phyloP scores from a whole-genome alignment of 2,113 vertebrate species.

The Aspiorhynchus laticeps region DNA sequence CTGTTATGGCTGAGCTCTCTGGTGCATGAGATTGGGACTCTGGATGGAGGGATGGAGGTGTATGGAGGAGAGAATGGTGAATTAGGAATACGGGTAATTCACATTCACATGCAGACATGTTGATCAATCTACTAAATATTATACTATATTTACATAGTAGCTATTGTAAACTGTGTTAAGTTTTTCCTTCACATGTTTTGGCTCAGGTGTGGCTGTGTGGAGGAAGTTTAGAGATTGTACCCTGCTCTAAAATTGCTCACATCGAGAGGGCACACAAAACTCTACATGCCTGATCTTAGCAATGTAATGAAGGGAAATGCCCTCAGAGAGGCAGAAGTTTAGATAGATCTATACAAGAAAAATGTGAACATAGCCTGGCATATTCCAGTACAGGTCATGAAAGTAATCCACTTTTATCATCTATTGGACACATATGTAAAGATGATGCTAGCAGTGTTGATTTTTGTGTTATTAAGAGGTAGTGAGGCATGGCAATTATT shows the following conservation, averaged over 20 bases:
- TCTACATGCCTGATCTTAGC: conserved; percentile 33
- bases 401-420: background rate
- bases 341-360: too few species aligned
- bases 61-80: conserved; percentile 95
- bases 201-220: conserved; percentile 82
- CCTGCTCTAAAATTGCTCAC: too few species aligned
- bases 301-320: conserved; percentile 70
- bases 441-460: background rate
- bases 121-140: background rate
- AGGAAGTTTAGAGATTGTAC: conserved; percentile 63
- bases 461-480: background rate
- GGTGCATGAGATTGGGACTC: conserved; percentile 66
- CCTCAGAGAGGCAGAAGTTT: conserved; percentile 53
- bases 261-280: too few species aligned
- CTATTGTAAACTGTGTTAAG: background rate
- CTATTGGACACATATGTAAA: background rate
- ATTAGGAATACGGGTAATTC: conserved; percentile 89
- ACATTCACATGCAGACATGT: background rate
- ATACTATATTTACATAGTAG: background rate
- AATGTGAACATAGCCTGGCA: too few species aligned
- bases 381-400: background rate
- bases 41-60: conserved; percentile 96
- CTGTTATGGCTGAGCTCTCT: conserved; percentile 72
- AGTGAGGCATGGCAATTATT: background rate
- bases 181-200: background rate